Base-by-base conservation (phyloP, 2,888 invertebrate genomes). In the Cataglyphis albicans region DNA sequence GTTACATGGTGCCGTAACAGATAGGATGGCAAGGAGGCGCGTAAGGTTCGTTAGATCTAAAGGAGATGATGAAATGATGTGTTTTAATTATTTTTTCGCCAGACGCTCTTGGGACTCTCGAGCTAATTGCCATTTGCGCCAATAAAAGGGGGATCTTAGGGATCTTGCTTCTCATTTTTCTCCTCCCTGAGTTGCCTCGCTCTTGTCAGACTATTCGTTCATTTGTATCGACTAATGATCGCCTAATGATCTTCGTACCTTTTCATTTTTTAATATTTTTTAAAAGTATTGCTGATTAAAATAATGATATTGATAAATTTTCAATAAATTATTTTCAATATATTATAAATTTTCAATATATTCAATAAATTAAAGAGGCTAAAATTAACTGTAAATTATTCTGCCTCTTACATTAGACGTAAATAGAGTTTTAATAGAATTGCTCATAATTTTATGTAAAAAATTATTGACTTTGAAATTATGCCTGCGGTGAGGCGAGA, bases 51-150 rank as follows among this genome's bases (percentile, higher is more conserved):
- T 87, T 89, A 87, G 82, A 67, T 48, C 74, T 67, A 76, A 83
- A 52, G 81, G 73, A 84, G 81, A 82, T 61, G 85, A 84, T 81
- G 87, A 86, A 84, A 86, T 82, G 84, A 87, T 85, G 89, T 89
- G 84, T 88, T 89, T 89, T 85, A 89, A 88, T 89, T 89, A 83
- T 83, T 89, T 88, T 83, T 74, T 38, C 73, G 38, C 81, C 59
- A 59, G 78, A 83, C 82, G 59, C 82, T 87, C 82, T 81, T 76
- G 86, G n/a, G 84, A 15, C 80, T 86, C 86, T 90, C 80, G 89
- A 88, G 86, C 87, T 90, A 90, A 90, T 90, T 90, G 89, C 89
- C 86, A 90, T 90, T 90, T 90, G 88, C 86, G 84, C 84, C 90
- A 89, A 90, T 90, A 90, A 89, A 90, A 85, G 81, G 82, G 80